These are phyloP conservation scores for Charaxes varanes DNA, from an alignment of 1,140 invertebrate species.

Conservation along the genomic window DNA sequence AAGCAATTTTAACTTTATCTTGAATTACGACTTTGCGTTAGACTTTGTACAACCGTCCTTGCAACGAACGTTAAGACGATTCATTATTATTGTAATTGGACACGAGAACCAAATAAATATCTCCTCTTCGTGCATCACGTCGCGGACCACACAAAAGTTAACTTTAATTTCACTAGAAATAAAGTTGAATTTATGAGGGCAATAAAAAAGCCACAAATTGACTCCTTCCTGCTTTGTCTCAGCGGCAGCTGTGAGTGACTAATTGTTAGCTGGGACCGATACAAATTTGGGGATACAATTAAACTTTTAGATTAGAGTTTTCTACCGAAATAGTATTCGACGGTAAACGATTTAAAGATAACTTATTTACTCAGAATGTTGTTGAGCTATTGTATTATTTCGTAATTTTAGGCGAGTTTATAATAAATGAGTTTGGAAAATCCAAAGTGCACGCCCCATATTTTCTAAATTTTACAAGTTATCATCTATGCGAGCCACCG, in stretches of 20 bases:
- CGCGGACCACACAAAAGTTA: background rate
- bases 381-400: no score
- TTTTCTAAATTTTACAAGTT: no score
- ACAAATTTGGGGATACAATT: constrained; percentile 11
- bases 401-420: no score
- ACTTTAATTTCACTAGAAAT: background rate
- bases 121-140: background rate
- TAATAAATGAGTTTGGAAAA: no score
- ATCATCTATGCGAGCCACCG: no score
- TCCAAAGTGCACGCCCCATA: no score
- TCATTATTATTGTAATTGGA: constrained; percentile 23
- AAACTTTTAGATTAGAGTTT: background rate
- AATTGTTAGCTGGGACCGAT: constrained; percentile 14
- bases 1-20: background rate
- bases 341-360: no score
- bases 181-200: background rate
- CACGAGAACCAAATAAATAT: constrained; percentile 13
- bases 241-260: constrained; percentile 9
- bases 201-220: background rate
- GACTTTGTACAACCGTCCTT: constrained; percentile 1
- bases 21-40: background rate
- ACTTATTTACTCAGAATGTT: no score
- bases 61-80: constrained; percentile 6
- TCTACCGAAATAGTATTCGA: background rate
- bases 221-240: constrained; percentile 8